These are phyloP conservation scores for Thalassarche chlororhynchos DNA, from an alignment of 2,113 vertebrate species.

Conservation along the genomic window DNA sequence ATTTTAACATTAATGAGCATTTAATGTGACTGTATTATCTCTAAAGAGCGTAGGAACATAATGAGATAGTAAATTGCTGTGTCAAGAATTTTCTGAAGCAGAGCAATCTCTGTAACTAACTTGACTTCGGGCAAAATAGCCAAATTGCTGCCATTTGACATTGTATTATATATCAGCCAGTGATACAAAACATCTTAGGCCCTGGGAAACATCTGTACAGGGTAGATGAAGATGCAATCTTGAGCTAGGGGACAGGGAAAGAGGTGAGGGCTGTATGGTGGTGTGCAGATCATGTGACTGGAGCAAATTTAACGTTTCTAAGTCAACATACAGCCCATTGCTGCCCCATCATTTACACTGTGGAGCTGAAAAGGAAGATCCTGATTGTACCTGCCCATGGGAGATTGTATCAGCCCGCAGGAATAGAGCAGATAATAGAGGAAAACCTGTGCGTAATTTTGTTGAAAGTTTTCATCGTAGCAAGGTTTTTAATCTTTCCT, in stretches of 20 bases:
- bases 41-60: slow-evolving; percentile 15
- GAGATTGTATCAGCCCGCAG: background rate
- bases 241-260: background rate
- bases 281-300: background rate
- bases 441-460: background rate
- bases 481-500: slow-evolving; percentile 19
- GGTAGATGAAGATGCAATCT: background rate
- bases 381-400: background rate
- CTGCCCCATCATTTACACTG: background rate
- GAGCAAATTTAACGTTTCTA: background rate
- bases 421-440: background rate
- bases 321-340: background rate
- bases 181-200: background rate
- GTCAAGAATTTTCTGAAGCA: slow-evolving; percentile 42
- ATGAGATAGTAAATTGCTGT: slow-evolving; percentile 39
- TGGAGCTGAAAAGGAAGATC: background rate
- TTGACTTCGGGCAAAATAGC: slow-evolving; percentile 21
- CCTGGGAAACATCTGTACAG: background rate
- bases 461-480: background rate
- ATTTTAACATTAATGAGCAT: slow-evolving; percentile 25
- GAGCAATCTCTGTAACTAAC: background rate
- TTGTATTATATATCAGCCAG: background rate
- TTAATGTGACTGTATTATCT: slow-evolving; percentile 29
- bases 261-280: rapidly evolving
- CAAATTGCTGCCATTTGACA: background rate